Evolutionary conservation across 2,113 vertebrate species (phyloP), one percentile per base, ranked within the genome.

Genomic region (Lycaon pictus): DNA sequence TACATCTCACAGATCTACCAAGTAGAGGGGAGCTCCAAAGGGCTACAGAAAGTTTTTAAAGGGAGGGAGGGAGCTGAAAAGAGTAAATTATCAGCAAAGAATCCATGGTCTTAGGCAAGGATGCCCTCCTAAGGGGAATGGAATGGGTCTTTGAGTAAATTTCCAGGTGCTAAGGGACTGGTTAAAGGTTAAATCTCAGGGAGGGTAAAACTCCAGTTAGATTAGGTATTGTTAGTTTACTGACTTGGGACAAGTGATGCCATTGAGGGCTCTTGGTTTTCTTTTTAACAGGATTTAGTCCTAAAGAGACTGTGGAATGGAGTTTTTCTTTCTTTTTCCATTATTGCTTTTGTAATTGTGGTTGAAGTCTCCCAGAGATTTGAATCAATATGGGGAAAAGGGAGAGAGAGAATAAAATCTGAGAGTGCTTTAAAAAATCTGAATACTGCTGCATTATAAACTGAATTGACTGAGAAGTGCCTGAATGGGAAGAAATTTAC

Each of bases 401-500:
- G 19, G 27, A 55, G 48, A 25, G 65, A 95, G 56, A 86, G 74
- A 96, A 93, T 92, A 90, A 93, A 94, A 96, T 94, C 77, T 77
- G 56, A 96, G 62, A 94, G 71, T 81, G 84, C 96, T 97, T 97
- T 96, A 6, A 80, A 95, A 89, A 88, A 60, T 95, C 88, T 81
- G 80, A 98, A 93, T 88, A 76, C 10, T 17, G 80, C 84, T 85
- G 35, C 60, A 77, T 96, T 92, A 90, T 65, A 90, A 95, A 94
- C 80, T 63, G 90, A 97, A 97, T 96, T 96, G 98, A 96, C 94
- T 90, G 87, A 94, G 83, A 97, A 97, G 92, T 93, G 9, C 87
- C 94, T 96, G 88, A 97, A 97, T 98, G 85, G 81, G 81, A 97
- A 94, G 96, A 97, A 97, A 97, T 98, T 96, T 97, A 97, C 98